Evolutionary conservation across 2,797 vertebrate genomes (phyloP).

Genomic region (Pelochelys cantorii): DNA sequence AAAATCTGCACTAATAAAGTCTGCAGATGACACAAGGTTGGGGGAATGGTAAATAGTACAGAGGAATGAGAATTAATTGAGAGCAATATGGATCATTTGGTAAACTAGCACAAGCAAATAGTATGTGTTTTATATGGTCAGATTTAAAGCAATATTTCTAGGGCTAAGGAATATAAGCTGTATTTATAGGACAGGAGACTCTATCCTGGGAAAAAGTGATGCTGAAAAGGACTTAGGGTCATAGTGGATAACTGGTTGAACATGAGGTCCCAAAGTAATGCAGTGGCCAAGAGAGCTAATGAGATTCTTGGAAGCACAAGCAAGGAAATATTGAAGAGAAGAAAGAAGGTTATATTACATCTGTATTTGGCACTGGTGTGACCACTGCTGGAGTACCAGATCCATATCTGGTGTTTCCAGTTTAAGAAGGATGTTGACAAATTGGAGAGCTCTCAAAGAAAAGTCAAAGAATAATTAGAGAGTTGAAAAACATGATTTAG

Average conservation of each 20-base stretch:
- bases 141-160: neutral
- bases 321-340: neutral
- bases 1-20: neutral
- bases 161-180: neutral
- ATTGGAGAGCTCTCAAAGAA: neutral
- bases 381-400: neutral
- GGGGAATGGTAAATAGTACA: neutral
- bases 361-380: neutral
- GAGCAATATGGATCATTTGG: neutral
- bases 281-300: neutral
- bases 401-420: neutral
- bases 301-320: neutral
- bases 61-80: neutral
- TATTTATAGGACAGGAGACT: neutral
- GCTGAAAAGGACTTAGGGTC: neutral
- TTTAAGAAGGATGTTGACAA: neutral
- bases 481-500: neutral
- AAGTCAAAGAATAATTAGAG: neutral
- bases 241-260: neutral
- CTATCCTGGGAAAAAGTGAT: neutral
- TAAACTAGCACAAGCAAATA: neutral
- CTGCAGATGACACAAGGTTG: no score
- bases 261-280: neutral
- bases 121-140: accelerated
- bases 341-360: neutral